These are phyloP conservation scores for Anisognathus igniventris DNA, from an alignment of 2,797 vertebrate genomes.

Conservation along the genomic window DNA sequence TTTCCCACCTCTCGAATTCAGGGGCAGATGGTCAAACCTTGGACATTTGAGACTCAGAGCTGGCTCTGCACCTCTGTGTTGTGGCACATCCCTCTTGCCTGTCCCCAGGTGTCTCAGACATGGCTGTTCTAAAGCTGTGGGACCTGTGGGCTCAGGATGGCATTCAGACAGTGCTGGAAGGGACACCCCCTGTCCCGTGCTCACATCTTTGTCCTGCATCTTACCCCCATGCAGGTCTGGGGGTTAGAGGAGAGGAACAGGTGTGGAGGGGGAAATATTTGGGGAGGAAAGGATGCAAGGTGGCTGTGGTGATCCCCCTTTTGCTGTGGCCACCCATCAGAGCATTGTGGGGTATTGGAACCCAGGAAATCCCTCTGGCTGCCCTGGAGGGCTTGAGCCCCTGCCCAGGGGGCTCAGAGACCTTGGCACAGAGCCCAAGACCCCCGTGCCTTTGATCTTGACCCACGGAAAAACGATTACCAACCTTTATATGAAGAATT, in stretches of 20 bases:
- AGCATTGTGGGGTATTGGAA: fast-evolving
- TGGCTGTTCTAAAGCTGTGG: not conserved
- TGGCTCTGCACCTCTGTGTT: not conserved
- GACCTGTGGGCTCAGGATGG: fast-evolving
- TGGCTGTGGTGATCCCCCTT: not conserved
- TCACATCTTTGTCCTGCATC: not conserved
- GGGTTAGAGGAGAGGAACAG: not conserved
- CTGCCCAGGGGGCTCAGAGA: no score
- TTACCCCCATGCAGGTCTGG: not conserved
- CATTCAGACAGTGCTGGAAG: not conserved
- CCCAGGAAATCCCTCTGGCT: no score
- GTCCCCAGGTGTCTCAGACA: fast-evolving
- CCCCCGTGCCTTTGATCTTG: no score
- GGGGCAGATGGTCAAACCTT: not conserved
- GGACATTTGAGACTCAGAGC: not conserved
- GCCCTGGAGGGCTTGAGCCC: no score
- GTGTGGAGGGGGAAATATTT: not conserved
- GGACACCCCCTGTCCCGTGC: not conserved
- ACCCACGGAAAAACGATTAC: no score
- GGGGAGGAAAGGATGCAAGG: not conserved
- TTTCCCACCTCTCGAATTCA: not conserved
- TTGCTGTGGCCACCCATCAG: not conserved
- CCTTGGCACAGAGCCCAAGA: no score
- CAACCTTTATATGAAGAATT: no score
- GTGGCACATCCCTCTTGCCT: not conserved